Evolutionary conservation across 2,113 vertebrate genomes (phyloP).

Genomic region (Micronycteris hirsuta): DNA sequence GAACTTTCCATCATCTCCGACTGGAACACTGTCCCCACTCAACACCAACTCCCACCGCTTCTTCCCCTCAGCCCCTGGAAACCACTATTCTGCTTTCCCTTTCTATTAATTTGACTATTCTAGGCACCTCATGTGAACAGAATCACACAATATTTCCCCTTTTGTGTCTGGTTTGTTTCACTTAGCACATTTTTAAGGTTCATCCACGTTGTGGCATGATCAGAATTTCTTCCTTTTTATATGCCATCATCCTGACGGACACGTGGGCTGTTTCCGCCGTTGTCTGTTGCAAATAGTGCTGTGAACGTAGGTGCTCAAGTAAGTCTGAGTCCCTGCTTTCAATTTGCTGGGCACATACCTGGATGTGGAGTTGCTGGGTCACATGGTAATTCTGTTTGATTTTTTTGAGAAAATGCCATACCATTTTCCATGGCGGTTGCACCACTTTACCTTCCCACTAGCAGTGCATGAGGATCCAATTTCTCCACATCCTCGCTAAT

Average conservation of each 20-base stretch:
- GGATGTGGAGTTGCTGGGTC: neutral
- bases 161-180: neutral
- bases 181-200: neutral
- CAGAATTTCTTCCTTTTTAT: neutral
- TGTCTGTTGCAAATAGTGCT: neutral
- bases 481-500: neutral
- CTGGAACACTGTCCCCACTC: neutral
- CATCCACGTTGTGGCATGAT: neutral
- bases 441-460: neutral
- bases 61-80: neutral
- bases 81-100: neutral
- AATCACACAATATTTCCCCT: neutral
- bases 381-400: neutral
- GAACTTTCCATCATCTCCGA: neutral
- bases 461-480: neutral
- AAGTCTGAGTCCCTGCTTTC: neutral
- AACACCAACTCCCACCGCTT: neutral
- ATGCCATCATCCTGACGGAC: too few species aligned
- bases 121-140: neutral
- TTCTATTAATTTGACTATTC: neutral
- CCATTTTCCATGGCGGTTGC: neutral
- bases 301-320: neutral
- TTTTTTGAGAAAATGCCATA: neutral
- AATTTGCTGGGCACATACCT: neutral
- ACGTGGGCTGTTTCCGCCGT: neutral